Evolutionary conservation across 1,140 invertebrate species (phyloP), one percentile per base, ranked within the genome.

Genomic region (Acromyrmex echinatior): DNA sequence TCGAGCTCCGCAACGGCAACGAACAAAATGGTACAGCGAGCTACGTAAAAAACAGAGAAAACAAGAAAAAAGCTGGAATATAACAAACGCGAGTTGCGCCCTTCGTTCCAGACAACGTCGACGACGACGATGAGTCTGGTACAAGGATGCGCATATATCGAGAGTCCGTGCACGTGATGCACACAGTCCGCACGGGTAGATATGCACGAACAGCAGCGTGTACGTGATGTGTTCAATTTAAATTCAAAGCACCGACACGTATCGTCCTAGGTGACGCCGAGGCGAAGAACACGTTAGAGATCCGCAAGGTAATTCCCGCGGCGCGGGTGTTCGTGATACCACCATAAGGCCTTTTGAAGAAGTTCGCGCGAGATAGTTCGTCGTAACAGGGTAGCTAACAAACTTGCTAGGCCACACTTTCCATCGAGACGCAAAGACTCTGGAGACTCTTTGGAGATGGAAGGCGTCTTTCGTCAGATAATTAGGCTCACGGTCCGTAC

Each of bases 231-330:
- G 60, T 87, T 87, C 86, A 87, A 87, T 87, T 87, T 87, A 81
- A 87, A 87, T 87, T 87, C 79, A 87, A 87, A 79, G 53, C 78
- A 87, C 86, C 66, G 60, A 73, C 79, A 73, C 79, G 79, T 87
- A 84, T 87, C 86, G 73, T 77, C n/a, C 28, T 49, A 39, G 60
- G 73, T 62, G 53, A 70, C 68, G 35, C 35, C 66, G 76, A 58
- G 53, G 25, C 10, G 68, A 60, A 53, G 53, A 49, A 63, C 71
- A 25, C 18, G 21, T 25, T 62, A 21, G 21, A 56, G 68, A 81
- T 87, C 86, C 25, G 71, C 62, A 51, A 60, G 63, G 58, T 78
- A 87, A 87, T 87, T 87, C 14, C 58, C 58, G 68, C 58, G 78
- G 31, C 35, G 6, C 35, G 35, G 35, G 7, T 49, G 53, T 10